Conservation (phyloP, 2,888 invertebrate species). For the Microdon myrmicae region DNA sequence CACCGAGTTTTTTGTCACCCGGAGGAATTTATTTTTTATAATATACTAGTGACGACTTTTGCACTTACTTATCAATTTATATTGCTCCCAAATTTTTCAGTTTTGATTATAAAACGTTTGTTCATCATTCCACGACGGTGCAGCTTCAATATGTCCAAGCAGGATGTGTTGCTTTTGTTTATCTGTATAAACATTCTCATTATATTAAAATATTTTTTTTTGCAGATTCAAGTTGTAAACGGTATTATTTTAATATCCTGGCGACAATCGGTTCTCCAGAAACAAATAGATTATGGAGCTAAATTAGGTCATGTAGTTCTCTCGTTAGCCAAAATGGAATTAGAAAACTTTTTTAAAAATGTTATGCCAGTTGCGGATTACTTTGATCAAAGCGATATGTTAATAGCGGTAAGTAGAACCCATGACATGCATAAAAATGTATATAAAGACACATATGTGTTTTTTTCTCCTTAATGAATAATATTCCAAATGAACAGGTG, state of each 20-base stretch:
- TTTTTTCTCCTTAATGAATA: neutral
- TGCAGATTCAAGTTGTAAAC: constrained; percentile 86
- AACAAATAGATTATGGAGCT: constrained; percentile 91
- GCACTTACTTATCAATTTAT: too few species aligned
- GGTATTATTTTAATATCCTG: constrained; percentile 88
- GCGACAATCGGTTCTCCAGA: constrained; percentile 85
- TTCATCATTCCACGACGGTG: too few species aligned
- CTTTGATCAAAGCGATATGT: constrained; percentile 86
- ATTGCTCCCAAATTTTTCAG: too few species aligned
- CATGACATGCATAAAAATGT: neutral
- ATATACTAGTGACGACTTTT: too few species aligned
- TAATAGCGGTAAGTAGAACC: constrained; percentile 71
- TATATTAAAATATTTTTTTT: constrained; percentile 53
- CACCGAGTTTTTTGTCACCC: too few species aligned
- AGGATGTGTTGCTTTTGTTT: too few species aligned
- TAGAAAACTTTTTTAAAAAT: constrained; percentile 87
- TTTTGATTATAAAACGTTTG: too few species aligned
- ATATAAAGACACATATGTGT: too few species aligned
- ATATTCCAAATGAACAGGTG: constrained; percentile 71
- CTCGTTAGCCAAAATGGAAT: constrained; percentile 86
- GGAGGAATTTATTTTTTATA: too few species aligned
- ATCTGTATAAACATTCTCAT: neutral
- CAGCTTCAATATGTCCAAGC: too few species aligned
- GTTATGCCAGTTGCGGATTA: constrained; percentile 92
- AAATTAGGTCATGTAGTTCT: constrained; percentile 84